Evolutionary conservation across 1,140 invertebrate species (phyloP), one percentile per base, ranked within the genome.

Genomic region (Nylanderia fulva): DNA sequence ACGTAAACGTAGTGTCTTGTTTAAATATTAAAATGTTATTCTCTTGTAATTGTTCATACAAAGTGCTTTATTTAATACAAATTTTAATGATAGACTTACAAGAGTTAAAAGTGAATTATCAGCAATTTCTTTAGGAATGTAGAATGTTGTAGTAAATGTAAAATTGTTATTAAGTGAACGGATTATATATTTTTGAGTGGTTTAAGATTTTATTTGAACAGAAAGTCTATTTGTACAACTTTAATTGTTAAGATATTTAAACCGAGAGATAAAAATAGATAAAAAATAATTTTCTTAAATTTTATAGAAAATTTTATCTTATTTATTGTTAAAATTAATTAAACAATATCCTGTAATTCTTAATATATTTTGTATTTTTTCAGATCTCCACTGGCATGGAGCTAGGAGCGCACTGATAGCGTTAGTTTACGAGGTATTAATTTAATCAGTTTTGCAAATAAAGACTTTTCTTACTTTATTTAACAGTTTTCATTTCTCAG

Each of bases 381-480:
- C 58, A 95, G 94, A 95, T 95, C 93, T 94, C 94, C 93, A 94
- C 93, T 95, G 94, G 94, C 93, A 95, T 94, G 94, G 94, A 94
- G 93, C 94, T 95, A 94, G 93, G 94, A 94, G 94, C 93, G 92
- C 93, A 94, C 93, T 95, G 94, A 94, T 94, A 95, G 93, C 94
- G 93, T 94, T 95, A 94, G 90, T 94, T 92, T 91, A 93, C 91
- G 93, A 94, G 93, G 94, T 94, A 86, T 69, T 79, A 74, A 56
- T 29, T 71, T 7, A 36, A 13, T 29, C 18, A 11, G 7, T 36
- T 86, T 76, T 48, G 7, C 11, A 33, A 24, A 48, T 69, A 69
- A 39, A 11, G 36, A 36, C 5, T 69, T 66, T 52, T 76, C 3
- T 48, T 75, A 48, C n/a, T 48, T 52, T 76, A 18, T 18, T 9